A percentile compares a stretch with the other conserved stretches of the same genome.
Conservation (phyloP, 2,113 vertebrate species). For the Morphnarchus princeps region DNA sequence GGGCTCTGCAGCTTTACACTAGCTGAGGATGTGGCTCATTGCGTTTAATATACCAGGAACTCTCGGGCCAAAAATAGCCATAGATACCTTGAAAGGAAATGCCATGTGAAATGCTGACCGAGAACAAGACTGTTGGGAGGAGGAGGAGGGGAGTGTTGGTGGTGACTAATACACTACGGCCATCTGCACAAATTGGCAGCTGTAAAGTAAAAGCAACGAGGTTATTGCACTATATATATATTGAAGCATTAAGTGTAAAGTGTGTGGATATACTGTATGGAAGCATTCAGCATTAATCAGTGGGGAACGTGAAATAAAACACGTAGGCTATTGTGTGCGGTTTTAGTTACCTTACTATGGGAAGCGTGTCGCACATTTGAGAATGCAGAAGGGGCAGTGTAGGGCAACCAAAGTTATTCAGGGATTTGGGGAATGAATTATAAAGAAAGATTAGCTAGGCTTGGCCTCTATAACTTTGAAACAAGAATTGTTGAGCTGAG, state of each 20-base stretch:
- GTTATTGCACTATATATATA: slow-evolving; percentile 1
- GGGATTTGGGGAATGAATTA: slow-evolving; percentile 53
- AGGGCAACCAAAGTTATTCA: slow-evolving; percentile 37
- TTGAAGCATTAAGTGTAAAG: slow-evolving; percentile 9
- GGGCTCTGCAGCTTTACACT: slow-evolving; percentile 23
- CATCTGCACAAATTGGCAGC: slow-evolving; percentile 55
- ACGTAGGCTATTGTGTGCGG: slow-evolving; percentile 28
- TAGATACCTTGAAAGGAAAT: slow-evolving; percentile 66
- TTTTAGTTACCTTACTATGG: slow-evolving; percentile 16
- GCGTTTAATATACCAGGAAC: slow-evolving; percentile 24
- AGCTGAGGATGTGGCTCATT: slow-evolving; percentile 34
- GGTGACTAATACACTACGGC: slow-evolving; percentile 28
- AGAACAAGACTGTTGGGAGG: slow-evolving; percentile 27
- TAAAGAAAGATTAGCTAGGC: slow-evolving; percentile 48
- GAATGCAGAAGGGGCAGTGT: background rate
- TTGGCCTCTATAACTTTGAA: slow-evolving; percentile 43
- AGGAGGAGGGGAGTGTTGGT: slow-evolving; percentile 13
- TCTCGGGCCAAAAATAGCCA: slow-evolving; percentile 35
- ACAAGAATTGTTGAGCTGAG: slow-evolving; percentile 30
- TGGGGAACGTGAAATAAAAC: background rate
- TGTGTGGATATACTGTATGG: background rate
- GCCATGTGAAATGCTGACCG: slow-evolving; percentile 36
- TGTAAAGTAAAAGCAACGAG: slow-evolving; percentile 32
- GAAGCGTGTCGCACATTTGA: background rate
- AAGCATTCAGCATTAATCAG: slow-evolving; percentile 33